Evolutionary conservation across 2,797 vertebrate species (phyloP).

Genomic region (Calcarius lapponicus): DNA sequence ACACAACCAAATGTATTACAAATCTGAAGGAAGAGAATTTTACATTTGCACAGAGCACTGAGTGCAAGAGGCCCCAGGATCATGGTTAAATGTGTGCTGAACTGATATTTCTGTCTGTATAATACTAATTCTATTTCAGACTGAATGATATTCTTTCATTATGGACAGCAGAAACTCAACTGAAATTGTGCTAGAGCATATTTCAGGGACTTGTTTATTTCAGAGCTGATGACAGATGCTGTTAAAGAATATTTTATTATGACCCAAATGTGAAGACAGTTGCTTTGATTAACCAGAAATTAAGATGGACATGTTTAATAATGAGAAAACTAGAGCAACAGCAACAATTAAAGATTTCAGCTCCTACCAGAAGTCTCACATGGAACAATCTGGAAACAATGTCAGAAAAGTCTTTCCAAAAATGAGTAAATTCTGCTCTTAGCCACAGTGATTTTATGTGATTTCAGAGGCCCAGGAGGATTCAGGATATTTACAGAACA

Average conservation of each 20-base stretch:
- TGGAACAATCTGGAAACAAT: not conserved
- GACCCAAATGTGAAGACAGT: not conserved
- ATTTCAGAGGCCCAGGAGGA: not conserved
- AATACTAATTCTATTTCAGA: not conserved
- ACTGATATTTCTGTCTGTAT: not conserved
- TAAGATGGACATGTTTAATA: not conserved
- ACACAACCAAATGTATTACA: not conserved
- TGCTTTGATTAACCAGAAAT: not conserved
- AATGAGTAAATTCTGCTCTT: not conserved
- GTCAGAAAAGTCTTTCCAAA: not conserved
- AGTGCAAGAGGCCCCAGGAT: not conserved
- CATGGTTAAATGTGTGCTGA: not conserved
- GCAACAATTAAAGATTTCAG: not conserved
- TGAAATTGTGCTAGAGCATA: not conserved
- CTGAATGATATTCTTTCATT: not conserved
- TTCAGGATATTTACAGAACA: not conserved
- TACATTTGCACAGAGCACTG: accelerated
- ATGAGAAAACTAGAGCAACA: not conserved
- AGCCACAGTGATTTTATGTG: not conserved
- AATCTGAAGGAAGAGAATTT: not conserved
- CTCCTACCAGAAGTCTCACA: not conserved
- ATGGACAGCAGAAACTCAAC: not conserved
- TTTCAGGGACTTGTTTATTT: not conserved
- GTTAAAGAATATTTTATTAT: not conserved
- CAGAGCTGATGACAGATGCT: not conserved